Evolutionary conservation across 2,888 invertebrate genomes (phyloP).

Genomic region (Pseudeuparius sepicola): DNA sequence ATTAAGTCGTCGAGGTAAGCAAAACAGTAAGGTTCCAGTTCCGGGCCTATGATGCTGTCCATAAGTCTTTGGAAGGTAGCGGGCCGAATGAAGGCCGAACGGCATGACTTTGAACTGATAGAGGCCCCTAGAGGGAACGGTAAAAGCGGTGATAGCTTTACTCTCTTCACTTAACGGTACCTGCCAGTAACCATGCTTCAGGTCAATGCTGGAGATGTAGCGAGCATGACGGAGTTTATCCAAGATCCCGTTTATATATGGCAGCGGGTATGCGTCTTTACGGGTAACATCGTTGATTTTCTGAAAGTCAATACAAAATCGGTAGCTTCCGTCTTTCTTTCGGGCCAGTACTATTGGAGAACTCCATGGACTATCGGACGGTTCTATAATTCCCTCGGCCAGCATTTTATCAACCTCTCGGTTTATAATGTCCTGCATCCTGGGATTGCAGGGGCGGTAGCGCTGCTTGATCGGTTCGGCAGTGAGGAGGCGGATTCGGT

Average conservation of each 20-base stretch:
- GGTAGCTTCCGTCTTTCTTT: constrained; percentile 1
- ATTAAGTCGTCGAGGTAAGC: neutral
- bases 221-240: constrained; percentile 25
- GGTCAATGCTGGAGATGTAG: constrained; percentile 28
- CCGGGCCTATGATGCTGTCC: constrained; percentile 3
- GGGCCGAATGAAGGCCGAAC: constrained; percentile 27
- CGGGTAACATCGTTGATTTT: constrained; percentile 25
- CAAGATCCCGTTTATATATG: constrained; percentile 26
- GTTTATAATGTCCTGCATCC: no score
- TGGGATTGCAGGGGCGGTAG: no score
- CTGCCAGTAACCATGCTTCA: constrained; percentile 12
- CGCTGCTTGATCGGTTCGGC: no score
- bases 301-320: no score
- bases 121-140: constrained; percentile 25
- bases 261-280: constrained; percentile 30
- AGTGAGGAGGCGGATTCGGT: no score
- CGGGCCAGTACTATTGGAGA: neutral
- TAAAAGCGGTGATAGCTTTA: constrained; percentile 8
- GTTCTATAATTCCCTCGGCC: no score
- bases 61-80: constrained; percentile 26
- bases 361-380: no score
- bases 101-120: constrained; percentile 29
- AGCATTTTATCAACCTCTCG: no score
- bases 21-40: neutral
- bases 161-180: neutral